phyloP scores from a whole-genome alignment of 2,888 invertebrate species.

The Erebia aethiops region DNA sequence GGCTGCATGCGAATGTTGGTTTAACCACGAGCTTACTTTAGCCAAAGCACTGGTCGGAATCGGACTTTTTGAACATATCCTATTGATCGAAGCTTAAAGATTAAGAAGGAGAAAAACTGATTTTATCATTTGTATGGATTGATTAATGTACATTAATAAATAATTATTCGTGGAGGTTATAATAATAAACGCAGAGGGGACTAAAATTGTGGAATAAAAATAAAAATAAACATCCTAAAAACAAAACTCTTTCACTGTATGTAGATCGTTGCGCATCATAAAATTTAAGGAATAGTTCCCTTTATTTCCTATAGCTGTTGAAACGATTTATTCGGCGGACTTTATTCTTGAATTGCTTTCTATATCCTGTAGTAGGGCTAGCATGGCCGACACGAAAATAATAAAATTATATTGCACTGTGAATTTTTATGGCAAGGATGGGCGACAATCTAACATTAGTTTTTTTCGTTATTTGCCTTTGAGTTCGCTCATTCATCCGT shows the following conservation, averaged over 20 bases:
- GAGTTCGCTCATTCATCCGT: too few relatives aligned
- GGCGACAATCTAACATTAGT: too few relatives aligned
- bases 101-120: too few relatives aligned
- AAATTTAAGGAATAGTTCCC: slow-evolving; percentile 26
- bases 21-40: slow-evolving; percentile 24
- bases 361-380: not conserved
- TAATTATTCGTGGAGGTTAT: too few relatives aligned
- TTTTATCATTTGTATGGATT: too few relatives aligned
- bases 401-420: not conserved
- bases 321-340: slow-evolving; percentile 12
- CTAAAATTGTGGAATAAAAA: not conserved
- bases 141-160: too few relatives aligned
- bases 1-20: slow-evolving; percentile 41
- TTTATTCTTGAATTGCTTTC: slow-evolving; percentile 19
- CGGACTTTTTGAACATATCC: too few relatives aligned
- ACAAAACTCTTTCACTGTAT: not conserved
- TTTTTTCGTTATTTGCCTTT: too few relatives aligned
- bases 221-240: not conserved
- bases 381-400: not conserved
- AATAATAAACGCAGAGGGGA: not conserved
- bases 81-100: not conserved
- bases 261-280: slow-evolving; percentile 30
- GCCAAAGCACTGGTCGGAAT: not conserved
- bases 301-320: slow-evolving; percentile 11
- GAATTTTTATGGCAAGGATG: too few relatives aligned